These are phyloP conservation scores for Megaleporinus macrocephalus DNA, from an alignment of 2,113 vertebrate genomes.

Conservation along the genomic window DNA sequence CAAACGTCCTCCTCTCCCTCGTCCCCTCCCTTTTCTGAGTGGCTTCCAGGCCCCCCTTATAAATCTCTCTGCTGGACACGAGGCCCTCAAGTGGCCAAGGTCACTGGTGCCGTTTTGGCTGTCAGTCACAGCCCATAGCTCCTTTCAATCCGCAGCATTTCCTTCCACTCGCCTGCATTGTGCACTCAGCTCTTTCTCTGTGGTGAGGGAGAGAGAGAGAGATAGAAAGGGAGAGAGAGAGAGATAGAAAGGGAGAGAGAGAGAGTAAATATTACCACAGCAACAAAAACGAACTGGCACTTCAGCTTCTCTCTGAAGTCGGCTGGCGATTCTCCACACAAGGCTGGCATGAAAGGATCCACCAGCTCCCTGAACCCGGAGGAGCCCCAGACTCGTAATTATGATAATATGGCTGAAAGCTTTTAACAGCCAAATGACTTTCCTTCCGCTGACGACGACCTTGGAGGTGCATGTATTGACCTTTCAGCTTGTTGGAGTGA, in stretches of 20 bases:
- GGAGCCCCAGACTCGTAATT: slow-evolving; percentile 14
- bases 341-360: neutral
- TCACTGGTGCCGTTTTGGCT: slow-evolving; percentile 43
- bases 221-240: slow-evolving; percentile 1
- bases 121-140: slow-evolving; percentile 16
- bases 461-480: slow-evolving; percentile 14
- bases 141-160: slow-evolving; percentile 21
- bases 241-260: neutral
- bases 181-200: slow-evolving; percentile 17
- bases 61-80: slow-evolving; percentile 46
- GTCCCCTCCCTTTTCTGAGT: neutral
- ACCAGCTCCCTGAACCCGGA: neutral
- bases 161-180: neutral
- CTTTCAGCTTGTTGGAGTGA: slow-evolving; percentile 18
- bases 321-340: neutral
- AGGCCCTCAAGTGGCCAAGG: slow-evolving; percentile 58
- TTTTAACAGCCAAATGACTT: slow-evolving; percentile 28
- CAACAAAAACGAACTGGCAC: neutral
- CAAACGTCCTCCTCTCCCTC: neutral
- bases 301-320: slow-evolving; percentile 21
- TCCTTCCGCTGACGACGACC: neutral
- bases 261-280: slow-evolving; percentile 38
- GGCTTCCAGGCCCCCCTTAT: slow-evolving; percentile 39
- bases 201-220: neutral
- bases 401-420: slow-evolving; percentile 22